Percentiles rank a stretch among this genome's conserved stretches.
phyloP scores from a whole-genome alignment of 2,888 invertebrate species.

The Patella depressa region DNA sequence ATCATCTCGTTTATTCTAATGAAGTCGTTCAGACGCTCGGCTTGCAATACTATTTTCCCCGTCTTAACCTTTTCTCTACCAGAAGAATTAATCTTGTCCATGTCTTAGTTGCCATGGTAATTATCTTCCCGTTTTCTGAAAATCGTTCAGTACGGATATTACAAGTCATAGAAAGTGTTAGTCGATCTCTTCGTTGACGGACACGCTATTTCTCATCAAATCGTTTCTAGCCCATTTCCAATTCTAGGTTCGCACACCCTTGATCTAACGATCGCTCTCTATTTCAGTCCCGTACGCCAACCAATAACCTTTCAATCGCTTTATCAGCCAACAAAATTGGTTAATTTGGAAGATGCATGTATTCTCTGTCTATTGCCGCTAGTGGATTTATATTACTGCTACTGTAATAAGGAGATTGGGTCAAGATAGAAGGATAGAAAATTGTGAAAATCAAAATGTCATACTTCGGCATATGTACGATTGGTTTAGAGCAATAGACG shows the following conservation, averaged over 20 bases:
- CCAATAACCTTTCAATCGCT: slow-evolving; percentile 7
- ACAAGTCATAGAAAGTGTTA: not conserved
- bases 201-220: not conserved
- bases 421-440: not conserved
- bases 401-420: not conserved
- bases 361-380: not conserved
- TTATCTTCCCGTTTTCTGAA: slow-evolving; percentile 5
- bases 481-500: not conserved
- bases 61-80: slow-evolving; percentile 10
- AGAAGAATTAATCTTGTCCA: slow-evolving; percentile 4
- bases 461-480: slow-evolving; percentile 1
- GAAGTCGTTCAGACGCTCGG: not conserved
- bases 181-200: slow-evolving; percentile 1
- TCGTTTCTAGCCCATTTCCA: slow-evolving; percentile 7
- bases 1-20: slow-evolving; percentile 7
- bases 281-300: not conserved
- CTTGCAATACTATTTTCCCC: not conserved
- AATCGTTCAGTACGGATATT: slow-evolving; percentile 5
- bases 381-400: slow-evolving; percentile 1
- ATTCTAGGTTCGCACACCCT: slow-evolving; percentile 1
- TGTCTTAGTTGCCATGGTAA: slow-evolving; percentile 12
- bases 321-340: slow-evolving; percentile 7
- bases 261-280: slow-evolving; percentile 5
- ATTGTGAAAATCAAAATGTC: not conserved
- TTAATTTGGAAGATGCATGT: not conserved